A percentile compares a stretch with the other conserved stretches of the same genome.
Evolutionary conservation across 1,140 invertebrate genomes (phyloP).

Genomic region (Eurosta solidaginis): DNA sequence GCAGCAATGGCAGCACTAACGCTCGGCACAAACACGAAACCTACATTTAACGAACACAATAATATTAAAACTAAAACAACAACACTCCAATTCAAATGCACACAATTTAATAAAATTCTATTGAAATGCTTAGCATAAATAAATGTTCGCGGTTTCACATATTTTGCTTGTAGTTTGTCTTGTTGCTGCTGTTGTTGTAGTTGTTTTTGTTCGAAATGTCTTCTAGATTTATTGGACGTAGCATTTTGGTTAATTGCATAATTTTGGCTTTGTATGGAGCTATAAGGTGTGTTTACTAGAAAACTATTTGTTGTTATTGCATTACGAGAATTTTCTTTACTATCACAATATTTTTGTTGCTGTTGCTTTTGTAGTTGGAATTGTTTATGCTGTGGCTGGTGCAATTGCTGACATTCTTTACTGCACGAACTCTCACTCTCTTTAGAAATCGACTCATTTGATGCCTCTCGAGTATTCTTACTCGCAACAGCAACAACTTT

Average conservation of each 20-base stretch:
- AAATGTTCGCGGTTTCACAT: neutral
- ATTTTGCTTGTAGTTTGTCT: too few species aligned
- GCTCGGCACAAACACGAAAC: slow-evolving; percentile 48
- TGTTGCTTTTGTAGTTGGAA: neutral
- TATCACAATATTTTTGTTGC: slow-evolving; percentile 15
- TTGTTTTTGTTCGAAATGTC: slow-evolving; percentile 29
- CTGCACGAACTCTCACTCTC: neutral
- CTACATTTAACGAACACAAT: slow-evolving; percentile 57
- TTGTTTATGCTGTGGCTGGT: neutral
- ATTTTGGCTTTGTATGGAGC: neutral
- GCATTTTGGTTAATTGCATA: neutral
- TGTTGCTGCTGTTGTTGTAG: neutral
- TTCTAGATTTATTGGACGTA: neutral
- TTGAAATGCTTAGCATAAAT: neutral
- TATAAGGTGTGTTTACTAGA: slow-evolving; percentile 16
- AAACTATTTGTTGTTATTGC: slow-evolving; percentile 10
- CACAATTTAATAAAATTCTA: slow-evolving; percentile 38
- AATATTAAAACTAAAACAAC: slow-evolving; percentile 44
- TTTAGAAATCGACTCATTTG: neutral
- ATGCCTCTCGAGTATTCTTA: neutral
- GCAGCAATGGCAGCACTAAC: slow-evolving; percentile 31
- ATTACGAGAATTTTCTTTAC: slow-evolving; percentile 15
- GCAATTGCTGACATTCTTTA: too few species aligned
- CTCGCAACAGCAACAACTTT: slow-evolving; percentile 36
- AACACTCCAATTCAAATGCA: slow-evolving; percentile 57